Percentiles rank a stretch among this genome's conserved stretches.
These are phyloP conservation scores for Nemotelus pantherinus DNA, from an alignment of 2,888 invertebrate genomes.

Conservation along the genomic window DNA sequence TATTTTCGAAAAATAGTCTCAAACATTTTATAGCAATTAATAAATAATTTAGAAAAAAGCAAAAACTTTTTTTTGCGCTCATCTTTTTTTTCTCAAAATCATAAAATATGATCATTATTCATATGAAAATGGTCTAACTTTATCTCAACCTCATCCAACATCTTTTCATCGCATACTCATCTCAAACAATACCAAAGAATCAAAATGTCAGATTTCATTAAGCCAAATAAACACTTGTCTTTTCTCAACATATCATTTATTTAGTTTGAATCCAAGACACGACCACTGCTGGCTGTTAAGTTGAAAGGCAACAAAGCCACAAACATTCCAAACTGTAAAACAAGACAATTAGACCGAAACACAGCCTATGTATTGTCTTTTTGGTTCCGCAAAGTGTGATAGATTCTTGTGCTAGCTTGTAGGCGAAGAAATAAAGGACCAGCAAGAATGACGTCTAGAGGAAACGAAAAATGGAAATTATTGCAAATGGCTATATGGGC, in stretches of 20 bases:
- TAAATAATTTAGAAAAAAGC: no score
- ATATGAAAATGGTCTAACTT: no score
- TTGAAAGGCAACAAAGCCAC: constrained; percentile 32
- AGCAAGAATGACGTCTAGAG: not conserved
- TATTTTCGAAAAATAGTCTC: no score
- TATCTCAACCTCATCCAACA: no score
- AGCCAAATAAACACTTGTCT: constrained; percentile 44
- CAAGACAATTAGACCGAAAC: constrained; percentile 19
- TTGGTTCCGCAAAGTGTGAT: not conserved
- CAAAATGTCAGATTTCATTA: constrained; percentile 32
- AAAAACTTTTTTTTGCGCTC: no score
- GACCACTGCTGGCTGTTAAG: constrained; percentile 19
- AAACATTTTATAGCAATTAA: no score
- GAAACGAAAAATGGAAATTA: not conserved
- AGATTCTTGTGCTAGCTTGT: no score
- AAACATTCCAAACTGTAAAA: constrained; percentile 39
- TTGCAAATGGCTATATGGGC: constrained; percentile 3
- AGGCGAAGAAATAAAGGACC: no score
- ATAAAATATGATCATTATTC: no score
- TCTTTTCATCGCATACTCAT: no score
- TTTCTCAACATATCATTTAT: constrained; percentile 44
- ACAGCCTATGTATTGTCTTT: not conserved
- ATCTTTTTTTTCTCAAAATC: no score
- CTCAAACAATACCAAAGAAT: no score
- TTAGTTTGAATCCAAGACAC: constrained; percentile 19